Percentiles rank a stretch among this genome's conserved stretches.
These are phyloP conservation scores for Furcifer pardalis DNA, from an alignment of 2,797 vertebrate genomes.

Conservation along the genomic window DNA sequence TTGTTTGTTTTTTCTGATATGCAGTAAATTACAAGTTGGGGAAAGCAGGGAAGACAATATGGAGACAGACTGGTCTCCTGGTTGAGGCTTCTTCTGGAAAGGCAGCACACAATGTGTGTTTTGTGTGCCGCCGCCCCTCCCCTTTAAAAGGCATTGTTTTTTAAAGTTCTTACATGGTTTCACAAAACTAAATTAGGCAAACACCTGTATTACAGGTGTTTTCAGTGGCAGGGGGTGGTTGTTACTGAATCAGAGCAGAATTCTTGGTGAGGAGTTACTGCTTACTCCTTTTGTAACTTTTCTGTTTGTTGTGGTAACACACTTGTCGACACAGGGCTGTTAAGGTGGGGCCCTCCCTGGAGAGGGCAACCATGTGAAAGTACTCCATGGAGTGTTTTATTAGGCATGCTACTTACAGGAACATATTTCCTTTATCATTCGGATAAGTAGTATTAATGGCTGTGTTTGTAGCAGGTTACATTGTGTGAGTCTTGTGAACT, in stretches of 20 bases:
- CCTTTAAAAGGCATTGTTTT: neutral
- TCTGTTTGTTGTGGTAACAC: slow-evolving; percentile 38
- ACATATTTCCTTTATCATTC: neutral
- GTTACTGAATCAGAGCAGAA: slow-evolving; percentile 1
- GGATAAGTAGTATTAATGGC: neutral
- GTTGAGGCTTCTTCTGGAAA: neutral
- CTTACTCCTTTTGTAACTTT: neutral
- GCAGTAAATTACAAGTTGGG: no score
- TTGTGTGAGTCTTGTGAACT: neutral
- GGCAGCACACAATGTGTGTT: no score
- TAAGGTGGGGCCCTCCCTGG: neutral
- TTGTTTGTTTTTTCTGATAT: no score
- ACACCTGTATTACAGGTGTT: no score
- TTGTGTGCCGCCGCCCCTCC: neutral
- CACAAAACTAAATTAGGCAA: neutral
- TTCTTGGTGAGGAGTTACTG: neutral
- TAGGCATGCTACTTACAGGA: neutral
- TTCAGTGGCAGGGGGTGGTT: no score
- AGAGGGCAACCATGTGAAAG: neutral
- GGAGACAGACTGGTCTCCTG: no score
- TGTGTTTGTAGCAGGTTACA: neutral
- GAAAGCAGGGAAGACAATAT: no score
- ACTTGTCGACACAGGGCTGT: neutral
- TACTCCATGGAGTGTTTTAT: no score
- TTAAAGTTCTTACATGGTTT: neutral